A percentile compares a stretch with the other conserved stretches of the same genome.
Evolutionary conservation across 2,888 invertebrate species (phyloP).

Genomic region (Ectobius pallidus): DNA sequence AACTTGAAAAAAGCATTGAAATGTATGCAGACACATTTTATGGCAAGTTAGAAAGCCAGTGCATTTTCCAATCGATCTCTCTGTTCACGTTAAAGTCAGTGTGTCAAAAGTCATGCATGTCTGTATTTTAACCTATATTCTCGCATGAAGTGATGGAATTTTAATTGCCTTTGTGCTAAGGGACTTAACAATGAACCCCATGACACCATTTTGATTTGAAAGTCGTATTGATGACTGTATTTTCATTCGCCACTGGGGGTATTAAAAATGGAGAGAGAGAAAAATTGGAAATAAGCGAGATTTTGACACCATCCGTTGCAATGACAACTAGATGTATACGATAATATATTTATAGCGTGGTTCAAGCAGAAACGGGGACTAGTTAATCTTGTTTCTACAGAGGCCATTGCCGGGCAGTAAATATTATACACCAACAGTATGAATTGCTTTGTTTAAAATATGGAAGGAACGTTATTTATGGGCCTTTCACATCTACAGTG

Average conservation of each 20-base stretch:
- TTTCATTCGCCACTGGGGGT: neutral
- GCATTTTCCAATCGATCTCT: no score
- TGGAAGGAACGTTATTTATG: neutral
- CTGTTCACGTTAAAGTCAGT: no score
- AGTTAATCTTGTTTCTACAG: conserved; percentile 18
- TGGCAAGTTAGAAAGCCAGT: no score
- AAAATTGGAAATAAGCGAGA: neutral
- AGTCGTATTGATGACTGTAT: neutral
- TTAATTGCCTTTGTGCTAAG: no score
- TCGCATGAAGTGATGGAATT: no score
- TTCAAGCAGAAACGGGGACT: neutral
- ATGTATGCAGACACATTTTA: no score
- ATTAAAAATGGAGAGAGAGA: neutral
- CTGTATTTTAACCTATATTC: no score
- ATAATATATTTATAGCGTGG: neutral
- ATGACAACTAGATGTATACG: neutral
- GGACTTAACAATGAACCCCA: no score
- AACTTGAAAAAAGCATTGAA: no score
- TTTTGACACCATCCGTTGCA: neutral
- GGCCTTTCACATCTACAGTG: no score
- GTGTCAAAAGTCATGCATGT: no score
- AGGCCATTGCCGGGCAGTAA: conserved; percentile 12
- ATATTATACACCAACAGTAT: conserved; percentile 10
- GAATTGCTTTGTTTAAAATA: conserved; percentile 17
- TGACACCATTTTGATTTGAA: neutral